Base-by-base conservation (phyloP, 2,888 invertebrate species). In the Acrocera orbiculus region DNA sequence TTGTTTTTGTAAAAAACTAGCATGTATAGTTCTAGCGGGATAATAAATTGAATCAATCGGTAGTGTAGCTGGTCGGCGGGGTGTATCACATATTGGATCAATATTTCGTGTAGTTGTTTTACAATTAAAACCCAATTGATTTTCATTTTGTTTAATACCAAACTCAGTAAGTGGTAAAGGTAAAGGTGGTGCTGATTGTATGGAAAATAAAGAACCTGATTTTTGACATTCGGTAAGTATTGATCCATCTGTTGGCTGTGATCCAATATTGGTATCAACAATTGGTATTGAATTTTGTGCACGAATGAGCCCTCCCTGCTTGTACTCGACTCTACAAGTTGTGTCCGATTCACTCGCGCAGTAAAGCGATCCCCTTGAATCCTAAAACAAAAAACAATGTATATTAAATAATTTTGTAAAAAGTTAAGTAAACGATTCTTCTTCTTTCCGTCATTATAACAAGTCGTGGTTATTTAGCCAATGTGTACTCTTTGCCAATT, bases 141-240 rank as follows among this genome's bases (percentile, higher is more conserved):
- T 38, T 16, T 38, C 38, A 24, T 32, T 35, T 27, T 56, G 54
- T 41, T 51, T 49, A 24, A 38, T 44, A 41, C 54, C 56, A 40
- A 56, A 44, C 59, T 62, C 53, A 60, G 67, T 42, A 47, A 58
- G 43, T 16, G 57, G 61, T 41, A 66, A 61, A 15, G 57, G 61
- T 41, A 66, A 61, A 2, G 67, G 63, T 2, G 76, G 76, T 1
- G 76, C 76, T 6, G 76, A 76, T 46, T 74, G 74, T 42, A 76
- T 67, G 10, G 76, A 76, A 48, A 74, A 63, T 28, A 75, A 50
- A 1, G 76, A 76, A 1, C 73, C 71, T 4, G 66, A 47, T 15
- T 53, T 46, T 14, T 51, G 47, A 32, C 51, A 47, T 36, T 52
- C 52, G 37, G 46, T 47, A 43, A 49, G 48, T 37, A 47, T 40